Evolutionary conservation across 2,888 invertebrate species (phyloP).

Genomic region (Nesidiocoris tenuis): DNA sequence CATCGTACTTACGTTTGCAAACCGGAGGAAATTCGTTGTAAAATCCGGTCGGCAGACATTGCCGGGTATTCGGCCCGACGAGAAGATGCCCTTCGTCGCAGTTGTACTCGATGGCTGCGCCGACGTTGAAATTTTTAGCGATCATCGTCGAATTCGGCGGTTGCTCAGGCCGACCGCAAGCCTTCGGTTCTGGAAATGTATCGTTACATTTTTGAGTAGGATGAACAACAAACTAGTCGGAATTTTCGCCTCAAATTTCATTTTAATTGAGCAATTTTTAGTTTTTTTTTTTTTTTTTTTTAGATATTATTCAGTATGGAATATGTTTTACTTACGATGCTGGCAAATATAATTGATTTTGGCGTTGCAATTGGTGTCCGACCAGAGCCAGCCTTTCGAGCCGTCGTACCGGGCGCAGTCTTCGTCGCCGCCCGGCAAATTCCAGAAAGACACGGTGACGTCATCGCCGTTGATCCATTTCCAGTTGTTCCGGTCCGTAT

Average conservation of each 20-base stretch:
- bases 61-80: conserved; percentile 79
- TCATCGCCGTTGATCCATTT: conserved; percentile 88
- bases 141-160: conserved; percentile 89
- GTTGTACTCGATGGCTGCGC: conserved; percentile 77
- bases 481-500: conserved; percentile 75
- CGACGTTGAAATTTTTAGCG: conserved; percentile 74
- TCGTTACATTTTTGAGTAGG: too few relatives aligned
- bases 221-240: too few relatives aligned
- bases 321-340: conserved; percentile 89
- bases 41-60: conserved; percentile 87
- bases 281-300: too few relatives aligned
- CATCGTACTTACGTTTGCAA: conserved; percentile 77
- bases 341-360: conserved; percentile 88
- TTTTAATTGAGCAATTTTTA: too few relatives aligned
- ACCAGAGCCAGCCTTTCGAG: conserved; percentile 92
- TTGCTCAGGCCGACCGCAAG: conserved; percentile 88
- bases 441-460: conserved; percentile 89
- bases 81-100: conserved; percentile 84
- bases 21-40: conserved; percentile 92
- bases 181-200: conserved; percentile 76
- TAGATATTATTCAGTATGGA: too few relatives aligned
- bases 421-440: conserved; percentile 76
- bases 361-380: conserved; percentile 82
- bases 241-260: too few relatives aligned
- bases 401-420: conserved; percentile 89